Conservation (phyloP, 2,113 vertebrate species). For the Spheniscus mendiculus region DNA sequence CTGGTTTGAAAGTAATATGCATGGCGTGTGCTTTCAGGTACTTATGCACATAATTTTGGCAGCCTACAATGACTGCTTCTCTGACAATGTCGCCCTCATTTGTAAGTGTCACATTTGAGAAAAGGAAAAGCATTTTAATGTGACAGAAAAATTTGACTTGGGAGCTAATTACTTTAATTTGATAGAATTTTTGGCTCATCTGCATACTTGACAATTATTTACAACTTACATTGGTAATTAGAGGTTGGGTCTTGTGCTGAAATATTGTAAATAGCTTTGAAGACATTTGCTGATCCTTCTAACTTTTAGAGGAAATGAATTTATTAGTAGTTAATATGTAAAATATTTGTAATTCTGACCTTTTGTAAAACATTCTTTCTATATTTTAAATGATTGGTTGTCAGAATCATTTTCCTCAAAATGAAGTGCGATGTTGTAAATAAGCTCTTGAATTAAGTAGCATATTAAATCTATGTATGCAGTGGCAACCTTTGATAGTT, state of each 20-base stretch:
- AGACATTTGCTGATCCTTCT: constrained; percentile 61
- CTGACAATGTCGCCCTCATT: constrained; percentile 39
- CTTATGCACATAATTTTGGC: neutral
- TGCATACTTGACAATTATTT: constrained; percentile 73
- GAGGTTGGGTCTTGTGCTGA: constrained; percentile 36
- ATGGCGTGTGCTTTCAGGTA: neutral
- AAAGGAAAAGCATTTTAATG: constrained; percentile 60
- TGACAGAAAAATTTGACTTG: constrained; percentile 61
- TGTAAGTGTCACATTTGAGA: constrained; percentile 31
- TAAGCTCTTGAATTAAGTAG: constrained; percentile 50
- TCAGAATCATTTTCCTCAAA: constrained; percentile 37
- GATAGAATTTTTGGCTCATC: constrained; percentile 65
- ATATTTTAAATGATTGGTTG: constrained; percentile 52
- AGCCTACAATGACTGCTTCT: neutral
- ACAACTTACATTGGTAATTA: constrained; percentile 65
- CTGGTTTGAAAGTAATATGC: neutral
- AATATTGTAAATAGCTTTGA: constrained; percentile 61
- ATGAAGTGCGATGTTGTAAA: constrained; percentile 55
- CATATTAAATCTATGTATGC: constrained; percentile 47
- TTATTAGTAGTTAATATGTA: constrained; percentile 55
- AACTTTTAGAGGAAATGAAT: constrained; percentile 59
- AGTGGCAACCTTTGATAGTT: constrained; percentile 41
- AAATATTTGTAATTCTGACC: constrained; percentile 67
- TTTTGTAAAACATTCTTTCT: constrained; percentile 62
- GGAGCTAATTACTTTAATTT: constrained; percentile 72